Base-by-base conservation (phyloP, 2,113 vertebrate species). In the Psephotus haematonotus region DNA sequence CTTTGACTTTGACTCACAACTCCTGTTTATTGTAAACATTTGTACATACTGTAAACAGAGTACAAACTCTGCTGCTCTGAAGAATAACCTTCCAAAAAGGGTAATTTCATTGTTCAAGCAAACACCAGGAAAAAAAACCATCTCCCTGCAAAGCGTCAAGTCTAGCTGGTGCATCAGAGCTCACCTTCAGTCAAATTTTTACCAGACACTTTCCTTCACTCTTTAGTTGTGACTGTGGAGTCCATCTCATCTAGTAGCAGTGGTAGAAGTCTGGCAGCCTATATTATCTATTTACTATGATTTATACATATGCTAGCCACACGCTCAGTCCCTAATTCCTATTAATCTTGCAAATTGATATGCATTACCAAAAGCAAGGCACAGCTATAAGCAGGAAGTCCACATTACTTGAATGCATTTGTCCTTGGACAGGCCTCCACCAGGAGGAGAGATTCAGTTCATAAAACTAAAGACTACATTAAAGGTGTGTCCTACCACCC, bases 11-110 rank as follows among this genome's bases (percentile, higher is more conserved):
- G 55, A 67, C 88, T 86, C 82, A 49, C 63, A 57, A 80, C 59
- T 77, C 80, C 91, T 92, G 90, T 90, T 75, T 71, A 94, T 28
- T 83, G 93, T 93, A 97, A 97, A 97, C 95, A 39, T 39, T 39
- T 39, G 39, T 39, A 9, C 39, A 39, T 39, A 39, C 10, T 39
- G 39, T 39, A 39, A 39, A 39, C 39, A 39, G 39, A 39, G 68
- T 18, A 82, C 77, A 86, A 91, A 85, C 74, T 85, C 75, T 24
- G 25, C 77, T 44, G n/a, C 83, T 93, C 83, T 3, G 5, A 89
- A 93, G 49, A 93, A 93, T 74, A 95, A 86, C 63, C 67, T 93
- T 94, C 62, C 18, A 17, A 74, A 92, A 63, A 80, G 59, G 44
- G 47, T 33, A 75, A 91, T 76, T 94, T 93, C 57, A 71, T 86